phyloP scores from a whole-genome alignment of 1,140 invertebrate species.

The Thalassaphorura encarpata region DNA sequence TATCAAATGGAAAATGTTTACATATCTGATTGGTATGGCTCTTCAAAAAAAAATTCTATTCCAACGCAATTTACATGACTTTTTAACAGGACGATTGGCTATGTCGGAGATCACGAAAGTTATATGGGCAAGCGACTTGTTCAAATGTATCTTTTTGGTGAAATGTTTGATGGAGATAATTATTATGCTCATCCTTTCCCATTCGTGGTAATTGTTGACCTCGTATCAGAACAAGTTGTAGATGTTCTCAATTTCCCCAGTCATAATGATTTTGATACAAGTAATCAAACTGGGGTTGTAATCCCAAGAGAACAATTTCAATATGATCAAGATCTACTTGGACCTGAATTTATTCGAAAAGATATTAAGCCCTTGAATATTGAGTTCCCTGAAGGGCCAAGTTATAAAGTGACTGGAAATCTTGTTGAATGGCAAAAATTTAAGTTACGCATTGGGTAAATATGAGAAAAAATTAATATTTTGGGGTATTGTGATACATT shows the following conservation, averaged over 20 bases:
- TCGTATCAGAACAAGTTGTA: slow-evolving; percentile 14
- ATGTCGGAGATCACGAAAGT: slow-evolving; percentile 12
- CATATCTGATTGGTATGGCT: neutral
- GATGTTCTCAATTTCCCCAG: slow-evolving; percentile 18
- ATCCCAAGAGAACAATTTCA: slow-evolving; percentile 11
- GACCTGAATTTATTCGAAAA: slow-evolving; percentile 8
- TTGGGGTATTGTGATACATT: neutral
- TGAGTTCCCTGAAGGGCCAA: slow-evolving; percentile 17
- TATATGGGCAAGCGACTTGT: slow-evolving; percentile 16
- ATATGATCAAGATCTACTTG: slow-evolving; percentile 16
- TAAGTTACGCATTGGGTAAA: slow-evolving; percentile 19
- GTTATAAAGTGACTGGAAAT: slow-evolving; percentile 25
- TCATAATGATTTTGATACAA: slow-evolving; percentile 16
- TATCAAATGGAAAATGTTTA: neutral
- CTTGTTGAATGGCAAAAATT: slow-evolving; percentile 27
- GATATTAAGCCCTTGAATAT: slow-evolving; percentile 25
- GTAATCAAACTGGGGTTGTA: neutral
- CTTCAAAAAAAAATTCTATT: neutral
- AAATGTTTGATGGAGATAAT: slow-evolving; percentile 19
- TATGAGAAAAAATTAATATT: neutral
- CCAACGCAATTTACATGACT: neutral
- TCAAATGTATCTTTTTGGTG: slow-evolving; percentile 19
- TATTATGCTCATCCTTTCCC: slow-evolving; percentile 28
- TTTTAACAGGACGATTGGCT: slow-evolving; percentile 15
- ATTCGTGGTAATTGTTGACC: slow-evolving; percentile 27